Evolutionary conservation across 2,888 invertebrate species (phyloP).

Genomic region (Eupithecia pulchellata): DNA sequence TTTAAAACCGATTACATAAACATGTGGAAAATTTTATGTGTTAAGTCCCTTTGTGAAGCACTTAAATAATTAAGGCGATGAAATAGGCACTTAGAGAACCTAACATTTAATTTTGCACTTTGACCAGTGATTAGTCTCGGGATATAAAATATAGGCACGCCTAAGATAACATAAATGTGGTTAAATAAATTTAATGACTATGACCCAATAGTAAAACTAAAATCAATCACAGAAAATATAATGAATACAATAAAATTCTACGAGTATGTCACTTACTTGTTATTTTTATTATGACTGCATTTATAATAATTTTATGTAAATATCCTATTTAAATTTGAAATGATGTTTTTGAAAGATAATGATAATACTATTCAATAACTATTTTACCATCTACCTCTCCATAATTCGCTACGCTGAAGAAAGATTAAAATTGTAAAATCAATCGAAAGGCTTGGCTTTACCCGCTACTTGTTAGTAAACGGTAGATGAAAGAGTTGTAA

Average conservation of each 20-base stretch:
- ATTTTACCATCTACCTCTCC: conserved; percentile 63
- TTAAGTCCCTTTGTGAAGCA: neutral
- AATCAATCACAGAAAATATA: conserved; percentile 78
- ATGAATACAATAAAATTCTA: conserved; percentile 61
- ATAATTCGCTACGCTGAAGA: neutral
- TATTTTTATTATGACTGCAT: conserved; percentile 63
- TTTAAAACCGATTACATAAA: neutral
- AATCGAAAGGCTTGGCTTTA: conserved; percentile 11
- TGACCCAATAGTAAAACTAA: conserved; percentile 70
- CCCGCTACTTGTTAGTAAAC: conserved; percentile 20
- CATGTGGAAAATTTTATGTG: neutral
- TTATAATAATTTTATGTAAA: conserved; percentile 48
- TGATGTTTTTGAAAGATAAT: conserved; percentile 59
- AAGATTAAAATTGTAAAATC: neutral
- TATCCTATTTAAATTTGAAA: conserved; percentile 41
- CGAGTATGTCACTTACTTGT: conserved; percentile 57
- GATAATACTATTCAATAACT: conserved; percentile 69
- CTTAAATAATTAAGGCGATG: neutral
- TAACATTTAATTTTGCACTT: neutral
- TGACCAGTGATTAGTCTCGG: conserved; percentile 16
- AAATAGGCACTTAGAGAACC: conserved; percentile 6
- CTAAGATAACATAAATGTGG: conserved; percentile 51
- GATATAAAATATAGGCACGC: conserved; percentile 15
- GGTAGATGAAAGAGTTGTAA: conserved; percentile 29
- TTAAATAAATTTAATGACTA: conserved; percentile 57